Evolutionary conservation across 2,888 invertebrate genomes (phyloP).

Genomic region (Tipula unca): DNA sequence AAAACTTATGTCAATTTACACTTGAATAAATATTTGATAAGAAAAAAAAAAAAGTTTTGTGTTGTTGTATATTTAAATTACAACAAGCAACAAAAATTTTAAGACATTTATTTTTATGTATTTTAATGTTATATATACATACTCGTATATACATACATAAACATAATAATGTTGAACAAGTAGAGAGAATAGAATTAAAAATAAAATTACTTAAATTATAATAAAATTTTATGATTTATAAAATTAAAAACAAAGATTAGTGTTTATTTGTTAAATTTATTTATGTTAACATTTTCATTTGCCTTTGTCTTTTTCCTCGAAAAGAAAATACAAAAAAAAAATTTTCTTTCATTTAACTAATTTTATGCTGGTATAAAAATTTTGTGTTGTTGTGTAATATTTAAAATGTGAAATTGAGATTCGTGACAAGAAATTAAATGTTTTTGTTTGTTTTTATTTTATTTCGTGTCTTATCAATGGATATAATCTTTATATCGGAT

Average conservation of each 20-base stretch:
- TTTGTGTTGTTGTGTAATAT: not conserved
- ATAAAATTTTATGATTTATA: conserved; percentile 14
- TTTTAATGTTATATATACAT: not conserved
- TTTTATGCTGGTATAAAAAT: not conserved
- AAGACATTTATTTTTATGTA: conserved; percentile 8
- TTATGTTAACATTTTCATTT: not conserved
- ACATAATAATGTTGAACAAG: not conserved
- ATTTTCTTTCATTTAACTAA: not conserved
- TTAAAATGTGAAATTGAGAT: conserved; percentile 14
- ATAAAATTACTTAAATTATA: not conserved
- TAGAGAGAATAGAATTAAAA: not conserved
- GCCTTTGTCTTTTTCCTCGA: not conserved
- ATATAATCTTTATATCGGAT: not conserved
- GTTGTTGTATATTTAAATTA: not conserved
- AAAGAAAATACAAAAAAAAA: not conserved
- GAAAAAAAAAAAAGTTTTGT: not conserved
- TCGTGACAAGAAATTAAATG: not conserved
- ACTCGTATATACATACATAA: too few relatives aligned
- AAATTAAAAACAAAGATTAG: conserved; percentile 8
- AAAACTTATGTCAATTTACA: not conserved
- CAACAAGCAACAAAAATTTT: not conserved
- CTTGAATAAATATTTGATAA: conserved; percentile 8
- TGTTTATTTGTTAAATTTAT: conserved; percentile 14
- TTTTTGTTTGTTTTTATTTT: not conserved
- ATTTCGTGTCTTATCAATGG: not conserved